Evolutionary conservation across 2,113 vertebrate species (phyloP).

Genomic region (Odontesthes bonariensis): DNA sequence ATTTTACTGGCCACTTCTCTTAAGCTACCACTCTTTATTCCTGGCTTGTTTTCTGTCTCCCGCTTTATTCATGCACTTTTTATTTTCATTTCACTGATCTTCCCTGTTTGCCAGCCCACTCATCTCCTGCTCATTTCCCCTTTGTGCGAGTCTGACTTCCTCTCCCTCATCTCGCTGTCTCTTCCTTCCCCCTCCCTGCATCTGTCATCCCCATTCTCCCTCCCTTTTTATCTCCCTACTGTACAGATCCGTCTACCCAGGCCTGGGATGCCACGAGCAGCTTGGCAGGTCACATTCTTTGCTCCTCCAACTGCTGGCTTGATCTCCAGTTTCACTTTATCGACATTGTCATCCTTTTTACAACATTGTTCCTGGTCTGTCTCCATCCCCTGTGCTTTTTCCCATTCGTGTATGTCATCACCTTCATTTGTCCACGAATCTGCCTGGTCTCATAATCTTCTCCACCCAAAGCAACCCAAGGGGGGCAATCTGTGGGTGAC

Average conservation of each 20-base stretch:
- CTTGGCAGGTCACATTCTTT: slow-evolving; percentile 78
- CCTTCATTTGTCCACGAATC: slow-evolving; percentile 53
- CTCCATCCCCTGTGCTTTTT: slow-evolving; percentile 31
- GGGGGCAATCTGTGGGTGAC: slow-evolving; percentile 43
- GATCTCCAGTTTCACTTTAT: slow-evolving; percentile 77
- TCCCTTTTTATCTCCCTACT: slow-evolving; percentile 73
- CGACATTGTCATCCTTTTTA: slow-evolving; percentile 66
- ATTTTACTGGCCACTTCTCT: slow-evolving; percentile 16
- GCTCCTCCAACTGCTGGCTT: slow-evolving; percentile 72
- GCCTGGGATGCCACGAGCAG: slow-evolving; percentile 64
- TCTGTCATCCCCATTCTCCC: slow-evolving; percentile 71
- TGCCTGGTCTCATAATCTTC: slow-evolving; percentile 52
- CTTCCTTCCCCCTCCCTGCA: slow-evolving; percentile 48
- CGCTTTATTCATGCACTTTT: slow-evolving; percentile 14
- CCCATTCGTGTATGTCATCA: slow-evolving; percentile 64
- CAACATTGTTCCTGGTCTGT: slow-evolving; percentile 52
- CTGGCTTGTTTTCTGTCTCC: slow-evolving; percentile 27
- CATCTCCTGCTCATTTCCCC: slow-evolving; percentile 42
- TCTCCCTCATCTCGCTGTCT: slow-evolving; percentile 56
- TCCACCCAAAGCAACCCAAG: slow-evolving; percentile 35
- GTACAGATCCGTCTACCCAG: slow-evolving; percentile 61
- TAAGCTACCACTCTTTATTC: slow-evolving; percentile 34
- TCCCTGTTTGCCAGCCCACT: slow-evolving; percentile 35
- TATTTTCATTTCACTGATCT: slow-evolving; percentile 54
- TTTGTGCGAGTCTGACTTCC: slow-evolving; percentile 57